Base-by-base conservation (phyloP, 2,797 vertebrate genomes). In the Oceanodroma leucorhoa region DNA sequence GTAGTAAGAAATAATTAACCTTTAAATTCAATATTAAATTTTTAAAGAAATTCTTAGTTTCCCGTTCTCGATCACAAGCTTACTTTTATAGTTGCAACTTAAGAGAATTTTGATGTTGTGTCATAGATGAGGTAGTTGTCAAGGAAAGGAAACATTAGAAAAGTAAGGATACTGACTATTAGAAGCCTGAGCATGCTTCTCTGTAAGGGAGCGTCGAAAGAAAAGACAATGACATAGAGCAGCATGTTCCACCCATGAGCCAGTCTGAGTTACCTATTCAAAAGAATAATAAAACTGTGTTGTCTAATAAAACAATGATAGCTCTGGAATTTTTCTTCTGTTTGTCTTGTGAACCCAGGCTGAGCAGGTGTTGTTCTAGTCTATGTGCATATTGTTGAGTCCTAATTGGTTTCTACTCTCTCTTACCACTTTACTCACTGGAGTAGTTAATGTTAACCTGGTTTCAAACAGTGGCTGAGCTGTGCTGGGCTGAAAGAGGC, bases 341-440 rank as follows among this genome's bases (percentile, higher is more conserved):
- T 83, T 58, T 9, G 3, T n/a, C 12, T 29, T 0, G 0, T 32
- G 24, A 86, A 45, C 36, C 16, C 1, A 23, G 32, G 12, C 43
- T 30, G 54, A 84, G 45, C n/a, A 36, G 19, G 1, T 40, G 8
- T 1, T 26, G 14, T 53, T 62, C 22, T 23, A 29, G 41, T 46
- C 36, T 62, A 2, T 1, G 0, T 60, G 11, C 0, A 0, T 51
- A 4, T 43, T 46, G 38, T 58, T 55, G 76, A 60, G 30, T 29
- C 51, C 19, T 45, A 8, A 5, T 40, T 21, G 20, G 5, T 46
- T 91, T 91, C 66, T 41, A 40, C n/a, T 8, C 5, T 40, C 13
- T 45, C 7, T 26, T 62, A 46, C 11, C 5, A 7, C 11, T 54
- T 79, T 76, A 7, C 29, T 61, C 8, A 7, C 18, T 11, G 48